A percentile compares a stretch with the other conserved stretches of the same genome.
phyloP scores from a whole-genome alignment of 2,113 vertebrate genomes.

The Brachyhypopomus occidentalis region DNA sequence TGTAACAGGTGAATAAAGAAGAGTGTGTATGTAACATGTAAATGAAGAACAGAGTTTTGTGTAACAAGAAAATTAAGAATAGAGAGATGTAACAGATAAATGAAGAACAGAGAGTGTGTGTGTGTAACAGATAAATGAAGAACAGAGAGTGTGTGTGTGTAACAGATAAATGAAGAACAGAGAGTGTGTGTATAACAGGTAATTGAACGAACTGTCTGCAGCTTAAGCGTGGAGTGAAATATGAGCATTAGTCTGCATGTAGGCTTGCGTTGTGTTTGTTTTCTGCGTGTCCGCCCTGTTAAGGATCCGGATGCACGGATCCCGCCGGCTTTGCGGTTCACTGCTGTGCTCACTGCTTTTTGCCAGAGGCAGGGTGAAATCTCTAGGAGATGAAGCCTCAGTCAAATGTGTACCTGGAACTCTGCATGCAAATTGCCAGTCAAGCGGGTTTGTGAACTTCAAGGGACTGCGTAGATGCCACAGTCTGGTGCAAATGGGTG shows the following conservation, averaged over 20 bases:
- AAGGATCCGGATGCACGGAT: slow-evolving; percentile 59
- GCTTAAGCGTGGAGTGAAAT: slow-evolving; percentile 23
- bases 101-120: no score
- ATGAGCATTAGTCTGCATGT: no score
- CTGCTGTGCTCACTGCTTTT: slow-evolving; percentile 13
- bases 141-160: no score
- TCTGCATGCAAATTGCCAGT: slow-evolving; percentile 68
- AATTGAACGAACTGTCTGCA: slow-evolving; percentile 27
- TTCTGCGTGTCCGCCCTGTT: slow-evolving; percentile 48
- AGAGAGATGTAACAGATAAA: no score
- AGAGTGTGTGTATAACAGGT: background rate
- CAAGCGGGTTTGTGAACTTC: slow-evolving; percentile 49
- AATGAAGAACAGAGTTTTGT: background rate
- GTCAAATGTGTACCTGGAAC: slow-evolving; percentile 72
- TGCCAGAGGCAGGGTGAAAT: slow-evolving; percentile 61
- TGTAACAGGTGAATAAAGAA: background rate
- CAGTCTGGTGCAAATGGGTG: background rate
- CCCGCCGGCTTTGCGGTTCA: slow-evolving; percentile 42
- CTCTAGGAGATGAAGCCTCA: slow-evolving; percentile 61
- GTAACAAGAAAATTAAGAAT: no score
- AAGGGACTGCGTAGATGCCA: slow-evolving; percentile 14
- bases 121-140: no score
- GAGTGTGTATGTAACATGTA: background rate
- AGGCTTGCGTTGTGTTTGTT: slow-evolving; percentile 47
- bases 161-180: background rate